Evolutionary conservation across 2,888 invertebrate genomes (phyloP), one percentile per base, ranked within the genome.

Genomic region (Vandiemenella viatica): DNA sequence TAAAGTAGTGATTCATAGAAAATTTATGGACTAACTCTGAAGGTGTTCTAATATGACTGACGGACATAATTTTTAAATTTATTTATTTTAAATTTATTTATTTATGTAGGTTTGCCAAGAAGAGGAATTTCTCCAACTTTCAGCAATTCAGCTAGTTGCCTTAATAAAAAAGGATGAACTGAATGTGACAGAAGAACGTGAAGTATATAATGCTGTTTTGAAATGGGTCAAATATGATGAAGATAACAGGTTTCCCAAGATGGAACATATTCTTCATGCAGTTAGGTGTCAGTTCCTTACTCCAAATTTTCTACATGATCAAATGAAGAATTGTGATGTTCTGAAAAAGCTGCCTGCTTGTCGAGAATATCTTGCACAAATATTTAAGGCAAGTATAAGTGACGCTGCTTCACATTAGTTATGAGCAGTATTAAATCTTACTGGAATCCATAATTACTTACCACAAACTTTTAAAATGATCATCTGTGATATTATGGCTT

Each of bases 271-370:
- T 58, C 67, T 93, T 43, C 83, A 81, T 58, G 89, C 88, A 1
- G 92, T 93, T 3, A 76, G 93, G 1, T 91, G 92, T 62, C 91
- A 92, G 65, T 90, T 87, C 68, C 74, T 93, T 37, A 88, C 92
- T 26, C 92, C 93, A 5, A 83, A 79, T 61, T 93, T 92, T 67
- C 74, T 93, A 43, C 83, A 86, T 57, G 87, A 91, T 55, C 91
- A 93, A 69, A 85, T 93, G 79, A 84, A 81, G 60, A 85, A 86
- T 60, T 93, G 92, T 65, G 82, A 84, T 51, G 80, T 92, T 13
- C 71, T 93, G 41, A 83, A 83, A 62, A 89, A 88, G 64, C 82
- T 84, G 38, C 90, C 90, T 3, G 87, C 88, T 4, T 92, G 92
- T 60, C 75, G 85, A 53, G 89, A 90, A 63, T 92, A 92, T 67